Conservation (phyloP, 1,140 invertebrate species). For the Macrobrachium rosenbergii region DNA sequence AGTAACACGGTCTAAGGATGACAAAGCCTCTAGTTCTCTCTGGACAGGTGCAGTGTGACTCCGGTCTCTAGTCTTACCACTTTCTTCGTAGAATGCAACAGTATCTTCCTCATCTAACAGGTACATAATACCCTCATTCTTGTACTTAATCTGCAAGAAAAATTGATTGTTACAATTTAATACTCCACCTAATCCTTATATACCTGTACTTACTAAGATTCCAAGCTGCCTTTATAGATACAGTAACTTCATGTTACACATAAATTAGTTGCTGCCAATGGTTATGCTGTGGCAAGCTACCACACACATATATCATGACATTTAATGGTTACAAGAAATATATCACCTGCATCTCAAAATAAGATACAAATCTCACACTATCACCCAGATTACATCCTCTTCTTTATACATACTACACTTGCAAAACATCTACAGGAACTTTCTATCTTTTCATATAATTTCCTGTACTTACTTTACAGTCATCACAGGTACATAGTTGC, state of each 20-base stretch:
- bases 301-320: too few species aligned
- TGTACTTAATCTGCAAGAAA: conserved; percentile 76
- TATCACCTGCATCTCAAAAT: neutral
- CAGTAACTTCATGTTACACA: too few species aligned
- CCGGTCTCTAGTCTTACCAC: conserved; percentile 77
- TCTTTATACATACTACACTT: too few species aligned
- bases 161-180: neutral
- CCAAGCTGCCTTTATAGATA: too few species aligned
- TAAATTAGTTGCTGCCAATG: too few species aligned
- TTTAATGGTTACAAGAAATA: neutral
- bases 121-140: conserved; percentile 78
- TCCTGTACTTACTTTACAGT: conserved; percentile 70
- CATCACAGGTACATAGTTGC: conserved; percentile 77
- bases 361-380: too few species aligned
- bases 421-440: too few species aligned
- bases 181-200: too few species aligned
- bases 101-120: conserved; percentile 87
- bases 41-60: conserved; percentile 41
- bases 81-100: conserved; percentile 87
- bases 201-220: too few species aligned
- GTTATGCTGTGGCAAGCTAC: too few species aligned
- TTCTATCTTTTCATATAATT: neutral
- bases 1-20: conserved; percentile 83
- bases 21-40: conserved; percentile 62
- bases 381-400: too few species aligned